Evolutionary conservation across 2,113 vertebrate species (phyloP).

Genomic region (Callaeas wilsoni): DNA sequence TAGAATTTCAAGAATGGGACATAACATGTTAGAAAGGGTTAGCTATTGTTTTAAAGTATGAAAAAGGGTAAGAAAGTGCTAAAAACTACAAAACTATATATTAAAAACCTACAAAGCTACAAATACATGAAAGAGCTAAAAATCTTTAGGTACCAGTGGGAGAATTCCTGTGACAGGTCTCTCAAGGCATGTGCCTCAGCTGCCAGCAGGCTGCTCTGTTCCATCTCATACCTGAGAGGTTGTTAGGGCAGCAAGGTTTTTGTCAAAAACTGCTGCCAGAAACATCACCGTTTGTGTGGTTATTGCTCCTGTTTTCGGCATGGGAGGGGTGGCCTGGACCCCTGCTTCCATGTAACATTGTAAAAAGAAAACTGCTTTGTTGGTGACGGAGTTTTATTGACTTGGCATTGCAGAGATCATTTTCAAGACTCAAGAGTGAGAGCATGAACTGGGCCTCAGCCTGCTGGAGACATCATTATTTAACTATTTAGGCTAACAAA

Average conservation of each 20-base stretch:
- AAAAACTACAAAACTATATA: neutral
- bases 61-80: neutral
- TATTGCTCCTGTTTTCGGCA: neutral
- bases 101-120: neutral
- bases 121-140: neutral
- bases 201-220: neutral
- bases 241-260: neutral
- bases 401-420: neutral
- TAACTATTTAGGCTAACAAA: neutral
- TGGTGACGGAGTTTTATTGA: neutral
- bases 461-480: neutral
- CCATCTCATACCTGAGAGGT: neutral
- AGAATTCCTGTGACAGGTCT: neutral
- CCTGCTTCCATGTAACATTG: neutral
- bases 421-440: neutral
- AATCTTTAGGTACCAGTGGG: neutral
- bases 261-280: neutral
- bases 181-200: neutral
- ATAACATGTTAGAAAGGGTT: neutral
- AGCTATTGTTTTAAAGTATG: neutral
- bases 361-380: neutral
- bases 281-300: neutral
- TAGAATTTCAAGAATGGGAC: neutral
- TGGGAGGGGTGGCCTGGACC: neutral
- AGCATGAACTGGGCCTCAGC: neutral